Evolutionary conservation across 2,113 vertebrate genomes (phyloP).

Genomic region (Cynopterus brachyotis): DNA sequence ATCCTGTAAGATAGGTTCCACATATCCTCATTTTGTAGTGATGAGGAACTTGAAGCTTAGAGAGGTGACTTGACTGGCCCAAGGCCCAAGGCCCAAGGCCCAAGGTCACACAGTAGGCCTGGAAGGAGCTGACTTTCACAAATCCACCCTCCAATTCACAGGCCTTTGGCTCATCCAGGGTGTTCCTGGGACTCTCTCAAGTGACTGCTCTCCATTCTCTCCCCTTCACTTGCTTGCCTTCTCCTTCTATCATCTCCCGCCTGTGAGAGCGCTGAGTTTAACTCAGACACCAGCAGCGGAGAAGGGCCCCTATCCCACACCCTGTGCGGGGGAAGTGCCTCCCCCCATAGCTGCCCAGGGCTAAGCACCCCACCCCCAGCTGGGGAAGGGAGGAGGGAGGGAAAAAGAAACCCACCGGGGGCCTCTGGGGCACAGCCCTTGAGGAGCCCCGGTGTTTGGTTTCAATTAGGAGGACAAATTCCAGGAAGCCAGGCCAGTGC

Average conservation of each 20-base stretch:
- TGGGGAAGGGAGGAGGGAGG: conserved; percentile 48
- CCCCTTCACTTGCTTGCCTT: not conserved
- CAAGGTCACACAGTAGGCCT: not conserved
- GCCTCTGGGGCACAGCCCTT: conserved; percentile 78
- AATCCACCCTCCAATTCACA: not conserved
- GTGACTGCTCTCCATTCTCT: not conserved
- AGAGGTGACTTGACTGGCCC: not conserved
- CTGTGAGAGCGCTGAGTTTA: not conserved
- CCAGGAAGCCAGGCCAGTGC: conserved; percentile 78
- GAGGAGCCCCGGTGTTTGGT: conserved; percentile 79
- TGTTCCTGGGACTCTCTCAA: not conserved
- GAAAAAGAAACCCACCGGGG: conserved; percentile 66
- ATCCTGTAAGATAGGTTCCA: not conserved
- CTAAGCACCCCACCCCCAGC: conserved; percentile 64
- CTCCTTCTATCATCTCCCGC: not conserved
- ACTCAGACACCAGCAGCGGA: not conserved
- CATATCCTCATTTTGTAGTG: not conserved
- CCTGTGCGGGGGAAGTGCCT: conserved; percentile 1
- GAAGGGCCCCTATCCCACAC: not conserved
- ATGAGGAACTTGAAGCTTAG: not conserved
- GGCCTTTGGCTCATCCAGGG: not conserved
- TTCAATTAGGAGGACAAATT: conserved; percentile 81
- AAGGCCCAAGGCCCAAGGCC: not conserved
- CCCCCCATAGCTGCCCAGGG: not conserved
- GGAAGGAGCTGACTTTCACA: not conserved